These are phyloP conservation scores for Pterois miles DNA, from an alignment of 2,797 vertebrate genomes.

Conservation along the genomic window DNA sequence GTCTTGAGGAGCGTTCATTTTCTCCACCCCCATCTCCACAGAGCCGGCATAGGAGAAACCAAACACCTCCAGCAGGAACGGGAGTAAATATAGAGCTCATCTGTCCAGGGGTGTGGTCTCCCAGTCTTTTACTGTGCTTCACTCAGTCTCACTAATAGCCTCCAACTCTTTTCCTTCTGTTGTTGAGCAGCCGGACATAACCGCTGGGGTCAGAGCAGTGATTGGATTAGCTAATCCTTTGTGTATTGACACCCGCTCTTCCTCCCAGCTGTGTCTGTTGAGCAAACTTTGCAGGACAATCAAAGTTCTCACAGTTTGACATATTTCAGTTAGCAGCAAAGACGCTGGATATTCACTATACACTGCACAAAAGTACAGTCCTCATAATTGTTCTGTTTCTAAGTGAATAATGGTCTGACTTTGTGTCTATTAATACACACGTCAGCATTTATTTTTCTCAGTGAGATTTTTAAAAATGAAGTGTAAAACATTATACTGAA, in stretches of 20 bases:
- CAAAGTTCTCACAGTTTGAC: not conserved
- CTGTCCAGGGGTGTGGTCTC: conserved; percentile 68
- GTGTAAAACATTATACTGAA: not conserved
- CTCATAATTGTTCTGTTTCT: too few relatives aligned
- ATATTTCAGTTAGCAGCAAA: not conserved
- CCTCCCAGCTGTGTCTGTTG: not conserved
- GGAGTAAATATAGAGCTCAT: conserved; percentile 84
- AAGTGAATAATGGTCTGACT: not conserved
- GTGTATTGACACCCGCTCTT: too few relatives aligned
- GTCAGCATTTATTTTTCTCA: not conserved
- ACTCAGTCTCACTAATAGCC: conserved; percentile 27
- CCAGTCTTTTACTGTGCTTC: not conserved
- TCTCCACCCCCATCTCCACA: conserved; percentile 6
- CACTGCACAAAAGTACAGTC: not conserved
- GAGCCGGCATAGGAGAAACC: conserved; percentile 68
- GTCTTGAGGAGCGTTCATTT: conserved; percentile 28
- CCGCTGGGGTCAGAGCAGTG: not conserved
- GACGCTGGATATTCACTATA: not conserved
- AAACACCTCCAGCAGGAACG: conserved; percentile 70
- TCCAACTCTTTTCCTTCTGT: not conserved
- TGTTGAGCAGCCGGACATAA: not conserved
- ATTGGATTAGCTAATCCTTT: not conserved
- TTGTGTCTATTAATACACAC: not conserved
- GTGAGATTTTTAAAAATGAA: not conserved
- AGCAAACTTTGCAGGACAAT: too few relatives aligned